Base-by-base conservation (phyloP, 2,888 invertebrate species). In the Pseudococcus jackbeardsleyi region DNA sequence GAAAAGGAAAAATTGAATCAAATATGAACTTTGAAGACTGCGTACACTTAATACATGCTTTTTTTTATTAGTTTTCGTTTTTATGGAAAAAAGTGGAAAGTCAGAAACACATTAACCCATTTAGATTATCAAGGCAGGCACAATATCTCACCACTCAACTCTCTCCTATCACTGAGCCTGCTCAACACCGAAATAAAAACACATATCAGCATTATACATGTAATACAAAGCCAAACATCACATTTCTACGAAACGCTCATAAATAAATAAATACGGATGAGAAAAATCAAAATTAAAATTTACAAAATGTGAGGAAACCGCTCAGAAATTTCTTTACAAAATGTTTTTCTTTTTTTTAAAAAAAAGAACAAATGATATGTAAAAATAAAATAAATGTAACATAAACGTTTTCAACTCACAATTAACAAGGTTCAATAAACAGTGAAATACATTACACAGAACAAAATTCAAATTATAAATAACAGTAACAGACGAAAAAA, bases 341-440 rank as follows among this genome's bases (percentile, higher is more conserved):
- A 86, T 68, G 26, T 33, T 33, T 33, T 33, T 39, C 17, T 46
- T 33, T 33, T 33, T 33, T 39, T 33, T 46, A 19, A 50, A 48
- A 64, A 86, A 86, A 42, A 42, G 68, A 86, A 22, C 26, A 6
- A 42, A 86, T 86, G 86, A 86, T 86, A 86, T 86, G 86, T 86
- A 86, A 86, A 86, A 86, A 86, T 84, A 84, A 50, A 84, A 50
- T 84, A 19, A 50, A 48, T 19, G 12, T 46, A 42, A 84, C 48
- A 19, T 84, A 46, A 46, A 84, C 15, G 50, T 19, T 48, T 33
- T 33, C 26, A 33, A 50, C 84, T 54, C 84, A 33, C 68, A 33
- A 68, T 39, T 64, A 86, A 42, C 22, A 86, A 8, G 33, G 15
- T 68, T 42, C 17, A 22, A 9, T 22, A 22, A 59, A 64, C 42